These are phyloP conservation scores for Drosophila lutescens DNA, from an alignment of 2,888 invertebrate species.

Conservation along the genomic window DNA sequence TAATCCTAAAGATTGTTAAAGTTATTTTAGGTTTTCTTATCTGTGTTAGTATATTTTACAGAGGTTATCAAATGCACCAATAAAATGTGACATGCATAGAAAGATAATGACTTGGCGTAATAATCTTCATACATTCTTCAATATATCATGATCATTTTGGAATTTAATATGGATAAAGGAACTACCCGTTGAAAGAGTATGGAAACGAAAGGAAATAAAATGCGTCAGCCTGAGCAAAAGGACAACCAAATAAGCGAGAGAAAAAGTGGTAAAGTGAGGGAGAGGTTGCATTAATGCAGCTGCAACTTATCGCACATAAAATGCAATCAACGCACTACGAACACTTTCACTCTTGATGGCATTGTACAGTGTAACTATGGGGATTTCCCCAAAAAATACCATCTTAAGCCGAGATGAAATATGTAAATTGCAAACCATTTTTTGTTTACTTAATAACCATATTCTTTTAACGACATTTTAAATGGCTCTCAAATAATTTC, in stretches of 20 bases:
- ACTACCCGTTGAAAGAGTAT: neutral
- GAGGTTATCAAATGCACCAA: no score
- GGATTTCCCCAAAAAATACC: neutral
- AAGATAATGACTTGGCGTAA: no score
- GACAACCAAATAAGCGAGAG: constrained; percentile 17
- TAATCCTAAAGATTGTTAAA: no score
- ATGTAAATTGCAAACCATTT: neutral
- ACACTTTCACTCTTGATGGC: constrained; percentile 58
- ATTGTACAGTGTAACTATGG: constrained; percentile 9
- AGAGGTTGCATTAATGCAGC: constrained; percentile 25
- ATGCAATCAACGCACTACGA: constrained; percentile 59
- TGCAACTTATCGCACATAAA: constrained; percentile 41
- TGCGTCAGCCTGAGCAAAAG: constrained; percentile 38
- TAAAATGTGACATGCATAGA: no score
- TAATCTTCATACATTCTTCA: no score
- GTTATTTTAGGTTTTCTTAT: no score
- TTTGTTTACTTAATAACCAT: neutral
- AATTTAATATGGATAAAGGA: no score
- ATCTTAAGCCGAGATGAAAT: neutral
- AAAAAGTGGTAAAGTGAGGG: constrained; percentile 7
- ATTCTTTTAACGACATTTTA: constrained; percentile 10
- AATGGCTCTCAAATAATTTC: neutral
- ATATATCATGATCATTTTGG: no score
- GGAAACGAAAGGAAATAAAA: constrained; percentile 33
- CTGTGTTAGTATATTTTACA: no score